These are phyloP conservation scores for Ceraclea dissimilis DNA, from an alignment of 2,888 invertebrate genomes.

Conservation along the genomic window DNA sequence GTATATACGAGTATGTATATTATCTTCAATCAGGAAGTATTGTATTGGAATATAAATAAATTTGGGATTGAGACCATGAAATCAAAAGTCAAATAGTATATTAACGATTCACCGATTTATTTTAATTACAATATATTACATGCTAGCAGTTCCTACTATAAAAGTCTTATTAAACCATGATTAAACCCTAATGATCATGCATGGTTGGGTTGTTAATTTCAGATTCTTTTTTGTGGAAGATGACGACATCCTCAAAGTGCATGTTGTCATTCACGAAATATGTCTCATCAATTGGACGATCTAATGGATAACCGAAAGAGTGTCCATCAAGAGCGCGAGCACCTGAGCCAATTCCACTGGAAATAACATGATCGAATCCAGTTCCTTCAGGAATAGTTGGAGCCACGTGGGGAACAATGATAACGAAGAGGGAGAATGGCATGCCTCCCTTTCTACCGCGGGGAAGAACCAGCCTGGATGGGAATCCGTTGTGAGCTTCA, in stretches of 20 bases:
- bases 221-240: constrained; percentile 42
- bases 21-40: too few species aligned
- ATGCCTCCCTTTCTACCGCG: constrained; percentile 61
- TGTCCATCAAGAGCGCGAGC: constrained; percentile 35
- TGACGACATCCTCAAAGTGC: constrained; percentile 43
- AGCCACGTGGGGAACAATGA: constrained; percentile 46
- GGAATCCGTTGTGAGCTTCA: constrained; percentile 57
- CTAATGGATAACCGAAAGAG: constrained; percentile 50
- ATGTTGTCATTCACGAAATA: constrained; percentile 40
- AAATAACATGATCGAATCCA: constrained; percentile 43
- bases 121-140: too few species aligned
- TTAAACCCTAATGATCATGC: not conserved
- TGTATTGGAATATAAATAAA: too few species aligned
- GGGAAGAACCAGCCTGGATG: constrained; percentile 62
- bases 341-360: constrained; percentile 32
- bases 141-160: too few species aligned
- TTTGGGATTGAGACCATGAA: too few species aligned
- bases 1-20: too few species aligned
- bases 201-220: constrained; percentile 14
- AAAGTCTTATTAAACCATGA: too few species aligned
- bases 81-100: too few species aligned
- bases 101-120: too few species aligned
- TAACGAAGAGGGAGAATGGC: constrained; percentile 56
- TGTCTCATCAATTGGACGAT: constrained; percentile 42
- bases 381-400: constrained; percentile 37